Percentiles rank a stretch among this genome's conserved stretches.
phyloP scores from a whole-genome alignment of 2,888 invertebrate genomes.

The Eupithecia tripunctaria region DNA sequence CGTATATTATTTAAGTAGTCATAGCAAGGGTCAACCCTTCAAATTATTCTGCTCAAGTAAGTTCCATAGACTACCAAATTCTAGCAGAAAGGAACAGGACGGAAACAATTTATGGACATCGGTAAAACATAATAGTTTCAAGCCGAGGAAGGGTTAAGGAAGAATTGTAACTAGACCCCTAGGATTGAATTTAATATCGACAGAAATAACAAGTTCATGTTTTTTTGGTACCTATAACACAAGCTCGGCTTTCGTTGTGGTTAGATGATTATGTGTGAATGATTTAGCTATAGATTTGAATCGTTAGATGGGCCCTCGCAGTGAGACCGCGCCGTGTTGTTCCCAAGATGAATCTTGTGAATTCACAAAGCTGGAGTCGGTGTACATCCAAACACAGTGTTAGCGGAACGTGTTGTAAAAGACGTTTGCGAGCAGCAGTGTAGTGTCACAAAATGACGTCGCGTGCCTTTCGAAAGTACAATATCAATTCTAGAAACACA shows the following conservation, averaged over 20 bases:
- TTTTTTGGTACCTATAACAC: background rate
- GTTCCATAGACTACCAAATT: background rate
- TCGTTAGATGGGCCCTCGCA: too few relatives aligned
- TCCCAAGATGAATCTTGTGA: too few relatives aligned
- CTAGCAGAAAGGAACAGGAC: constrained; percentile 3
- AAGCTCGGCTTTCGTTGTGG: background rate
- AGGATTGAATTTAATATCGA: background rate
- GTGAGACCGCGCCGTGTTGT: too few relatives aligned
- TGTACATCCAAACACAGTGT: too few relatives aligned
- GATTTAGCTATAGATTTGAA: too few relatives aligned
- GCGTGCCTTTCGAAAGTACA: too few relatives aligned
- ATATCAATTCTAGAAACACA: too few relatives aligned
- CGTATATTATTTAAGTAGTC: background rate
- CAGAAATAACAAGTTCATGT: background rate
- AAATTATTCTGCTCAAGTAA: constrained; percentile 5
- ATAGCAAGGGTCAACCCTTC: background rate
- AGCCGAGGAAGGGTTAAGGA: background rate
- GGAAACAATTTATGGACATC: constrained; percentile 28
- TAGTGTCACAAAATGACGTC: too few relatives aligned
- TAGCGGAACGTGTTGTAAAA: too few relatives aligned
- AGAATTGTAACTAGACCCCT: background rate
- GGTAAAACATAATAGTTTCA: constrained; percentile 31
- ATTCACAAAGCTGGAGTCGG: too few relatives aligned
- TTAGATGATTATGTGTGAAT: background rate
- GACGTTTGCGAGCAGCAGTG: too few relatives aligned